Base-by-base conservation (phyloP, 2,797 vertebrate genomes). In the Sebastes elongatus region DNA sequence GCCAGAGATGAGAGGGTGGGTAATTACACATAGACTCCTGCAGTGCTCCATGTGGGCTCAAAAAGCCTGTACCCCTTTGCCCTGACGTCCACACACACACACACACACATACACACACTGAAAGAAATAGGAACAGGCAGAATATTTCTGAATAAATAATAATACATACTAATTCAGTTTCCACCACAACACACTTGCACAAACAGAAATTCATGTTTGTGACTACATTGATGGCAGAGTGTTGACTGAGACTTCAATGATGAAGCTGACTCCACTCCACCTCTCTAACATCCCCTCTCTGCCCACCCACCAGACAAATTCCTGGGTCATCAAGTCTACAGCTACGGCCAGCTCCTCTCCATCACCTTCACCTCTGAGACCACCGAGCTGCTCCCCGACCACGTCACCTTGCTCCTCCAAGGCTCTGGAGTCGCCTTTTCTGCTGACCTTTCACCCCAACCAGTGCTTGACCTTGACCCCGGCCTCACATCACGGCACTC, bases 341-440 rank as follows among this genome's bases (percentile, higher is more conserved):
- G 97, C 93, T 98, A 99, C 0, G 95, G 97, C 64, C 97, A 97
- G 93, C 86, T 91, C 79, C 95, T 98, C 82, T 94, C 92, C 13
- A 78, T 98, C 92, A 92, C 93, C 80, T 96, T 98, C 92, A 82
- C 80, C 62, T 94, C 85, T 0, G 96, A 96, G 81, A 89, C 83
- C 10, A 61, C 67, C 0, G 92, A 83, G 32, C 92, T 92, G 25
- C 83, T 96, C 33, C 93, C 88, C 0, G 42, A 80, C 28, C 77
- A 10, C 1, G 60, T 96, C 82, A 89, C 91, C 32, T 86, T 98
- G 88, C 66, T 96, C 79, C 93, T 99, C 74, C 94, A 96, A 82
- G 97, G 97, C 1, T 94, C 95, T 0, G 95, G 95, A 70, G 78
- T 95, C 83, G 80, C 89, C 10, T 66, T 97, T 33, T 79, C 93